phyloP scores from a whole-genome alignment of 2,888 invertebrate genomes.

The Chymomyza amoena region DNA sequence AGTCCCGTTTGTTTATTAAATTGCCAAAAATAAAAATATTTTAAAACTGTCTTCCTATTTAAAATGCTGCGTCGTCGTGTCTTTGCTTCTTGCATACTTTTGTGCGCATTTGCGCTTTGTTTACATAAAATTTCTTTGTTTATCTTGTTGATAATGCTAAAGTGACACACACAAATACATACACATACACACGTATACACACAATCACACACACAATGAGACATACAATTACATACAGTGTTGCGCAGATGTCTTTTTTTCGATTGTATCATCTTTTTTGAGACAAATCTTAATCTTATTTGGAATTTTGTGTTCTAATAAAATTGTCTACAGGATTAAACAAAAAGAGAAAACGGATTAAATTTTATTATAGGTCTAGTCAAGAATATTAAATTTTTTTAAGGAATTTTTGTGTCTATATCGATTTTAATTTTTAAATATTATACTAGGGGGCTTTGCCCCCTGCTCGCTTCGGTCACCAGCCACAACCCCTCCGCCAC shows the following conservation, averaged over 20 bases:
- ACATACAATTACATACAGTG: background rate
- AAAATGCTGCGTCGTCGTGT: background rate
- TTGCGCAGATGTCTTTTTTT: background rate
- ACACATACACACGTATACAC: slow-evolving; percentile 7
- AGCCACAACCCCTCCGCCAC: no score
- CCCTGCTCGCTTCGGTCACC: no score
- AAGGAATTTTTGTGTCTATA: no score
- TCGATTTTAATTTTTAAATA: no score
- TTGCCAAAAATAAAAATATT: background rate
- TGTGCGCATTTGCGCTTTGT: slow-evolving; percentile 41
- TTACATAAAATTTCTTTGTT: slow-evolving; percentile 52
- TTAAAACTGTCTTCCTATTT: background rate
- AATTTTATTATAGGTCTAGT: no score
- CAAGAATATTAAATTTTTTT: no score
- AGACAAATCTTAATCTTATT: no score
- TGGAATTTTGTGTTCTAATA: no score
- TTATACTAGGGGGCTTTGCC: no score
- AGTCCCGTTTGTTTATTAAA: background rate
- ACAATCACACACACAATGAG: background rate
- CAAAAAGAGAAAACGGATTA: no score
- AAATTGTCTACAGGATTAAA: no score
- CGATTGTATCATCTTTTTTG: no score
- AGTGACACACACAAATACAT: background rate
- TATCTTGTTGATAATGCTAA: slow-evolving; percentile 36
- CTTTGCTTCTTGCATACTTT: slow-evolving; percentile 40